Conservation (phyloP, 2,888 invertebrate genomes). For the Tupiocoris notatus region DNA sequence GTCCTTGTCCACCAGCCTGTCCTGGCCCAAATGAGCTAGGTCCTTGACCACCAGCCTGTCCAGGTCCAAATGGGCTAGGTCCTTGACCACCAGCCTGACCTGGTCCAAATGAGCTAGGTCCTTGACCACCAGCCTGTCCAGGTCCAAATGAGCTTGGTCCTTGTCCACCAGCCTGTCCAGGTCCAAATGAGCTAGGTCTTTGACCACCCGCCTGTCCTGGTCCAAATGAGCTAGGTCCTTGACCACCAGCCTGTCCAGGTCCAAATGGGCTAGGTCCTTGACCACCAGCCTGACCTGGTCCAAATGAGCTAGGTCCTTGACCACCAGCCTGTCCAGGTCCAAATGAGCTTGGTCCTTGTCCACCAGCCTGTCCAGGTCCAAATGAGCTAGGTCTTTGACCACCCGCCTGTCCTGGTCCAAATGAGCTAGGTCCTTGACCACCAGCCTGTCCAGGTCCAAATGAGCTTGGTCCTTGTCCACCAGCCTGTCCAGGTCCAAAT, state of each 20-base stretch:
- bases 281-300: conserved; percentile 17
- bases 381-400: conserved; percentile 49
- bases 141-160: conserved; percentile 46
- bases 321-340: conserved; percentile 46
- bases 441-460: conserved; percentile 46
- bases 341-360: conserved; percentile 46
- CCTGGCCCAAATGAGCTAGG: conserved; percentile 41
- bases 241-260: conserved; percentile 43
- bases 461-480: conserved; percentile 46
- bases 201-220: conserved; percentile 43
- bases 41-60: conserved; percentile 49
- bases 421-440: conserved; percentile 48
- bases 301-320: conserved; percentile 45
- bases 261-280: conserved; percentile 48
- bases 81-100: conserved; percentile 48
- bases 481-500: conserved; percentile 43
- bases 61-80: conserved; percentile 39
- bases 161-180: conserved; percentile 49
- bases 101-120: conserved; percentile 44
- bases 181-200: conserved; percentile 44
- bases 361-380: conserved; percentile 46
- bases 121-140: conserved; percentile 48
- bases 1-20: conserved; percentile 42
- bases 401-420: conserved; percentile 47
- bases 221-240: neutral